Conservation (phyloP, 2,888 invertebrate genomes). For the Saturnia pavonia region DNA sequence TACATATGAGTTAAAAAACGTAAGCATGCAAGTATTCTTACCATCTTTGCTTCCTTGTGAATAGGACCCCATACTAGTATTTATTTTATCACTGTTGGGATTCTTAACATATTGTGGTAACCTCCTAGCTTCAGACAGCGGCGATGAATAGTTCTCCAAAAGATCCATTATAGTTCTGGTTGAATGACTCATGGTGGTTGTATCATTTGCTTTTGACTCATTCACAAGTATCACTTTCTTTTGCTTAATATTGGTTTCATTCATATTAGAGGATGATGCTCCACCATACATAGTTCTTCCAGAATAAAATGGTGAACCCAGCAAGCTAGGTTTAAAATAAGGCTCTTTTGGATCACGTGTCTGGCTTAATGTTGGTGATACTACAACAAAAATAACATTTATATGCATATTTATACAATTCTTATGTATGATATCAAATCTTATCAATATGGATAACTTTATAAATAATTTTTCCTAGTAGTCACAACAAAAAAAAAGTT, state of each 20-base stretch:
- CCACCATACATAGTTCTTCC: slow-evolving; percentile 90
- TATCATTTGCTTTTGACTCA: slow-evolving; percentile 42
- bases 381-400: slow-evolving; percentile 41
- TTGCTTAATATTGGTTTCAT: slow-evolving; percentile 58
- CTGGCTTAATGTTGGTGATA: slow-evolving; percentile 56
- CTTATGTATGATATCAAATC: neutral
- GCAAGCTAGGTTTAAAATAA: slow-evolving; percentile 55
- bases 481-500: too few relatives aligned
- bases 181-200: slow-evolving; percentile 83
- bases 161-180: slow-evolving; percentile 90
- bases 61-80: slow-evolving; percentile 22
- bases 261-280: slow-evolving; percentile 82
- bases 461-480: too few relatives aligned
- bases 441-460: neutral
- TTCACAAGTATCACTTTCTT: slow-evolving; percentile 48
- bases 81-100: slow-evolving; percentile 33
- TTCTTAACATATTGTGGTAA: slow-evolving; percentile 78
- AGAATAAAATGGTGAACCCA: slow-evolving; percentile 87
- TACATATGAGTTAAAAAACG: too few relatives aligned
- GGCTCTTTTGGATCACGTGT: slow-evolving; percentile 58
- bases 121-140: slow-evolving; percentile 89
- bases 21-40: neutral
- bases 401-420: neutral
- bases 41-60: slow-evolving; percentile 21
- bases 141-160: slow-evolving; percentile 91